Percentiles rank a stretch among this genome's conserved stretches.
phyloP scores from a whole-genome alignment of 2,113 vertebrate genomes.

The Casuarius casuarius region DNA sequence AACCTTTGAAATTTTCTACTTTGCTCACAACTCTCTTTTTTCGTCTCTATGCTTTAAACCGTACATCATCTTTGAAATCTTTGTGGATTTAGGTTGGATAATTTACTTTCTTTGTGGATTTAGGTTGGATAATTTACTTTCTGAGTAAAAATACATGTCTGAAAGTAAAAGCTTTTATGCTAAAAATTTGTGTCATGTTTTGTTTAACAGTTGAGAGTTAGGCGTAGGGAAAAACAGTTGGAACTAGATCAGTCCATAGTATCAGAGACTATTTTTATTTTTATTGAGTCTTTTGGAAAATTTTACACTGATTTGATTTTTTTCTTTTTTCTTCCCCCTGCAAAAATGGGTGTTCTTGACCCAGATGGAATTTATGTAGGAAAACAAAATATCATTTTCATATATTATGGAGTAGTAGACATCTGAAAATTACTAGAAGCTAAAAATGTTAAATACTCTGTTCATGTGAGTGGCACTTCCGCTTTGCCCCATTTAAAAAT shows the following conservation, averaged over 20 bases:
- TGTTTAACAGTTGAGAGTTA: neutral
- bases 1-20: neutral
- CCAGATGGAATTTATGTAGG: neutral
- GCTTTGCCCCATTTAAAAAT: too few species aligned
- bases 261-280: neutral
- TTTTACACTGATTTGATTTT: neutral
- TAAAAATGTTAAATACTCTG: neutral
- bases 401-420: neutral
- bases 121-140: conserved; percentile 31
- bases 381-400: neutral
- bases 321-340: neutral
- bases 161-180: neutral
- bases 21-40: neutral
- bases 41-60: neutral
- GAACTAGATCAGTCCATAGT: neutral
- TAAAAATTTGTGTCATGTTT: neutral
- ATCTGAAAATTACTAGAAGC: neutral
- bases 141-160: neutral
- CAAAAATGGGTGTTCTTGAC: neutral
- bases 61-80: neutral
- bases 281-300: neutral
- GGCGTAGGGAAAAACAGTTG: too few species aligned
- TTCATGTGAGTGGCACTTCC: neutral
- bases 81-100: neutral
- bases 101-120: conserved; percentile 1